A percentile compares a stretch with the other conserved stretches of the same genome.
Evolutionary conservation across 2,113 vertebrate species (phyloP).

Genomic region (Melanerpes aurifrons): DNA sequence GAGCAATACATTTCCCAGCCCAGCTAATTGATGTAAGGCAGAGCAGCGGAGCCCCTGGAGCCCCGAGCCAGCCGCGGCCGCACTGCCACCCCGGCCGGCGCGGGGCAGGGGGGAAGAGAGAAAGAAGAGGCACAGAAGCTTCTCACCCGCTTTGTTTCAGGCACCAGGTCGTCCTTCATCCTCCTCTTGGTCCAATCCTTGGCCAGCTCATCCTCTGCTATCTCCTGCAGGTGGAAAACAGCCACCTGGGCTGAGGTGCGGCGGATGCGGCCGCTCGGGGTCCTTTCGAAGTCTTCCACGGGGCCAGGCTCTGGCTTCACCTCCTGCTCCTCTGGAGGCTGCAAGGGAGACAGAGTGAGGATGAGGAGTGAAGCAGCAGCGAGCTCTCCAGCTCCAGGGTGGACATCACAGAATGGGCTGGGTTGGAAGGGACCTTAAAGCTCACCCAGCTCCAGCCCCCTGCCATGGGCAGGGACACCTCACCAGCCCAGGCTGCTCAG

Average conservation of each 20-base stretch:
- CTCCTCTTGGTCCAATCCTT: conserved; percentile 94
- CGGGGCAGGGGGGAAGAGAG: not conserved
- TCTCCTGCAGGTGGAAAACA: conserved; percentile 97
- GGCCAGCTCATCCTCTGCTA: conserved; percentile 93
- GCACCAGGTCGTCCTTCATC: conserved; percentile 96
- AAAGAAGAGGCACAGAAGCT: not conserved
- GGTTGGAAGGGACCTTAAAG: too few relatives aligned
- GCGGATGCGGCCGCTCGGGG: conserved; percentile 92
- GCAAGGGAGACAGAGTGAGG: not conserved
- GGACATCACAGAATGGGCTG: not conserved
- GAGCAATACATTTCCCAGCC: not conserved
- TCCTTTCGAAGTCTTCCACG: conserved; percentile 88
- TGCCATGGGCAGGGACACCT: too few relatives aligned
- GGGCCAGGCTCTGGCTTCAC: conserved; percentile 67
- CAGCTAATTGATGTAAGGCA: not conserved
- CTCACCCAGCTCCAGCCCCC: too few relatives aligned
- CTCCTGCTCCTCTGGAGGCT: conserved; percentile 67
- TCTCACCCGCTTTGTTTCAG: conserved; percentile 92
- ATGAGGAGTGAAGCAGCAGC: accelerated
- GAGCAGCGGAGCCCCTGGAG: not conserved
- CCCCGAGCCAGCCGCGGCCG: not conserved
- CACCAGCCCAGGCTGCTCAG: too few relatives aligned
- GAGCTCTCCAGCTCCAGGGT: accelerated
- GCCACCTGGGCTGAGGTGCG: conserved; percentile 94
- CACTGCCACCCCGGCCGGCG: accelerated